phyloP scores from a whole-genome alignment of 1,140 invertebrate species.

The Harpegnathos saltator region DNA sequence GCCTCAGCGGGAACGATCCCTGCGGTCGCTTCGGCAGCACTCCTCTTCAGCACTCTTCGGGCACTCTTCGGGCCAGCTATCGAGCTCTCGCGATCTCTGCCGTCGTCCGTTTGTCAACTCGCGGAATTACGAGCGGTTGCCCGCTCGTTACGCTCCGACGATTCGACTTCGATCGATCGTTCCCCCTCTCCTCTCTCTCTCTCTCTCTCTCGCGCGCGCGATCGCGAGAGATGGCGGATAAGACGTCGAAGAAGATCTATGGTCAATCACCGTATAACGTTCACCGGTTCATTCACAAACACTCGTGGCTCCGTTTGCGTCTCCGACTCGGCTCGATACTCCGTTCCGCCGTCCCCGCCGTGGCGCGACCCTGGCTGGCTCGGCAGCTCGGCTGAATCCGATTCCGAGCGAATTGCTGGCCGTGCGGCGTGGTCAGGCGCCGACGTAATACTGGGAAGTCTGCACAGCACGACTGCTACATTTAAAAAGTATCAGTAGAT shows the following conservation, averaged over 20 bases:
- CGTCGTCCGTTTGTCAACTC: background rate
- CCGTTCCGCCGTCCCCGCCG: background rate
- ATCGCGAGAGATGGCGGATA: conserved; percentile 14
- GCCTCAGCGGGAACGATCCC: conserved; percentile 6
- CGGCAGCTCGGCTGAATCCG: conserved; percentile 2
- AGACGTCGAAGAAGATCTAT: conserved; percentile 38
- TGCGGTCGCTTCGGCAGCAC: conserved; percentile 23
- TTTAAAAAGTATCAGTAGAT: conserved; percentile 76
- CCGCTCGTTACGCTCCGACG: background rate
- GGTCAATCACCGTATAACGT: conserved; percentile 39
- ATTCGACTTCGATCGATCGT: conserved; percentile 9
- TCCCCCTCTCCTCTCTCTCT: background rate
- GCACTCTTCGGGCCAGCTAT: background rate
- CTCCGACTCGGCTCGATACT: no score
- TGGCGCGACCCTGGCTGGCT: no score
- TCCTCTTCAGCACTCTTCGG: conserved; percentile 19
- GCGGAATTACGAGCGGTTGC: conserved; percentile 22
- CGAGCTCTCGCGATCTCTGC: conserved; percentile 1
- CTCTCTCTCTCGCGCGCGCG: background rate
- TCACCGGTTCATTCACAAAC: conserved; percentile 26
- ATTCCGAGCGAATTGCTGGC: conserved; percentile 44
- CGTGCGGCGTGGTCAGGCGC: conserved; percentile 72
- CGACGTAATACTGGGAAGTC: conserved; percentile 73
- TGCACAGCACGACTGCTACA: conserved; percentile 70
- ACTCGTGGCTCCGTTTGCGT: background rate